Evolutionary conservation across 2,888 invertebrate species (phyloP).

Genomic region (Lepidochitona cinerea): DNA sequence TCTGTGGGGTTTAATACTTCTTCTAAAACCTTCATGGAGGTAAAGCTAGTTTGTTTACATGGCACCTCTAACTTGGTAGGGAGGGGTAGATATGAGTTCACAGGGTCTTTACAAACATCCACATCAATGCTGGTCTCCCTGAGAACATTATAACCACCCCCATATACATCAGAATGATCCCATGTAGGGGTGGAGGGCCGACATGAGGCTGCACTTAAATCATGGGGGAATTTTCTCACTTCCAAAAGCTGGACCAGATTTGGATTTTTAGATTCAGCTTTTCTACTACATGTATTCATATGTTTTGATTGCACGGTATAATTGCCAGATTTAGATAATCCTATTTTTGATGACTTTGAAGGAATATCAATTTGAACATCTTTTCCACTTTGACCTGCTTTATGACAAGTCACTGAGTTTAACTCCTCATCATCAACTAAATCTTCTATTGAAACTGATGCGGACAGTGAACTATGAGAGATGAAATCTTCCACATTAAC

Average conservation of each 20-base stretch:
- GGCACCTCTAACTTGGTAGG: background rate
- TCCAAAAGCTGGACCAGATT: constrained; percentile 8
- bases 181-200: constrained; percentile 57
- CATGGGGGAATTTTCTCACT: constrained; percentile 8
- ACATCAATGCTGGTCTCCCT: background rate
- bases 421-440: background rate
- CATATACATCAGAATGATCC: constrained; percentile 58
- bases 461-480: background rate
- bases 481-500: background rate
- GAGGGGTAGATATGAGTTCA: background rate
- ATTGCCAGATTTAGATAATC: background rate
- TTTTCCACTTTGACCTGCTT: background rate
- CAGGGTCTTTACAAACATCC: background rate
- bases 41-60: background rate
- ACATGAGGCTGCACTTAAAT: constrained; percentile 27
- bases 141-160: constrained; percentile 7
- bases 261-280: background rate
- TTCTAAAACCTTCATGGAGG: background rate
- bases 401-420: background rate
- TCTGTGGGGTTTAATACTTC: background rate
- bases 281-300: background rate
- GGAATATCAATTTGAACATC: background rate
- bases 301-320: background rate
- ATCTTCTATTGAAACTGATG: background rate
- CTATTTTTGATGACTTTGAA: background rate